phyloP scores from a whole-genome alignment of 2,797 vertebrate genomes.

The Apodemus agrarius region DNA sequence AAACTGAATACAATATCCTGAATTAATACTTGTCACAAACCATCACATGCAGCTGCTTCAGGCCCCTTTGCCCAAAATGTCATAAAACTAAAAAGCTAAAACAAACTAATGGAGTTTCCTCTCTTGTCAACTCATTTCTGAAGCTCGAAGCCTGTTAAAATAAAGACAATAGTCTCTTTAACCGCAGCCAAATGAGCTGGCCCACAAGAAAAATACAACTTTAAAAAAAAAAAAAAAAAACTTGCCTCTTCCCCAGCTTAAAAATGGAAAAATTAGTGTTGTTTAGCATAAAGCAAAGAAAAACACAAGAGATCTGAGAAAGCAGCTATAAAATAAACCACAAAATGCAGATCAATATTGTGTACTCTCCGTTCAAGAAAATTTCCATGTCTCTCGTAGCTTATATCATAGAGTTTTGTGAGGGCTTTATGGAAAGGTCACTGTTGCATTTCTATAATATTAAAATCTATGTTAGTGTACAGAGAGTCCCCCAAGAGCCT shows the following conservation, averaged over 20 bases:
- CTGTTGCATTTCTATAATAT: constrained; percentile 83
- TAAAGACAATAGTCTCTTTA: neutral
- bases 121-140: constrained; percentile 47
- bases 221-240: constrained; percentile 44
- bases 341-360: constrained; percentile 74
- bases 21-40: constrained; percentile 43
- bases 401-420: constrained; percentile 79
- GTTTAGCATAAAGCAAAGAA: constrained; percentile 60
- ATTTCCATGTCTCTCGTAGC: constrained; percentile 64
- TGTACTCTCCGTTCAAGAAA: constrained; percentile 59
- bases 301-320: constrained; percentile 54
- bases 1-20: constrained; percentile 36
- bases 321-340: constrained; percentile 68
- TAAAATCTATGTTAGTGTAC: constrained; percentile 81
- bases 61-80: neutral
- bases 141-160: constrained; percentile 24
- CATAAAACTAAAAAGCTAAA: constrained; percentile 64
- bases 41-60: neutral
- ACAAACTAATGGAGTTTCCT: neutral
- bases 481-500: constrained; percentile 80
- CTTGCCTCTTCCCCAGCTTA: constrained; percentile 45
- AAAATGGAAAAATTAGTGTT: constrained; percentile 73
- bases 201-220: constrained; percentile 40
- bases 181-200: neutral
- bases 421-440: constrained; percentile 84